phyloP scores from a whole-genome alignment of 2,888 invertebrate species.

The Tinea semifulvella region DNA sequence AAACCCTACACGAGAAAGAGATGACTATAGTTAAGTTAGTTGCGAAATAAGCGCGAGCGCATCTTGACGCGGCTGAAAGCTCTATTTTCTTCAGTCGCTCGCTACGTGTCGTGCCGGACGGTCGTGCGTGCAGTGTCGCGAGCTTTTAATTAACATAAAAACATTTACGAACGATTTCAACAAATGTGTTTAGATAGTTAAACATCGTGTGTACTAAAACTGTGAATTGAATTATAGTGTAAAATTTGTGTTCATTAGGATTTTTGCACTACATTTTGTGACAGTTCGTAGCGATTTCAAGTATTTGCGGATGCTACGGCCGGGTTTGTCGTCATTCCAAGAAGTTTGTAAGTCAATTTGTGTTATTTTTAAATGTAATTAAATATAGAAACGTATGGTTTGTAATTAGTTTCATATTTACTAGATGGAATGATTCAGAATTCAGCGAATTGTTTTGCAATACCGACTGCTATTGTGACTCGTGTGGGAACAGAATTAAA shows the following conservation, averaged over 20 bases:
- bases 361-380: conserved; percentile 61
- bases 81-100: conserved; percentile 19
- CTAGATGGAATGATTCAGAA: conserved; percentile 13
- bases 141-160: background rate
- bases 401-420: conserved; percentile 52
- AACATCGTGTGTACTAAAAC: conserved; percentile 3
- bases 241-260: background rate
- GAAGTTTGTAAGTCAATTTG: conserved; percentile 52
- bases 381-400: conserved; percentile 55
- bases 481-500: conserved; percentile 3
- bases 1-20: conserved; percentile 27
- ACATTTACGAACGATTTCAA: conserved; percentile 5
- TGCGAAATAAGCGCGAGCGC: conserved; percentile 39
- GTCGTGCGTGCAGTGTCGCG: background rate
- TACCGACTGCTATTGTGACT: background rate
- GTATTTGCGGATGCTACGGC: conserved; percentile 30
- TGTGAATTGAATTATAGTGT: background rate
- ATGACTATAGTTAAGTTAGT: conserved; percentile 23
- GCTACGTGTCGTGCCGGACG: conserved; percentile 34
- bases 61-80: conserved; percentile 27
- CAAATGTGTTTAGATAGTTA: background rate
- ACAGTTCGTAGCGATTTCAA: conserved; percentile 25
- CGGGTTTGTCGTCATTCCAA: conserved; percentile 38
- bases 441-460: conserved; percentile 13
- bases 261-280: conserved; percentile 16